Evolutionary conservation across 2,888 invertebrate species (phyloP).

Genomic region (Agapostemon virescens): DNA sequence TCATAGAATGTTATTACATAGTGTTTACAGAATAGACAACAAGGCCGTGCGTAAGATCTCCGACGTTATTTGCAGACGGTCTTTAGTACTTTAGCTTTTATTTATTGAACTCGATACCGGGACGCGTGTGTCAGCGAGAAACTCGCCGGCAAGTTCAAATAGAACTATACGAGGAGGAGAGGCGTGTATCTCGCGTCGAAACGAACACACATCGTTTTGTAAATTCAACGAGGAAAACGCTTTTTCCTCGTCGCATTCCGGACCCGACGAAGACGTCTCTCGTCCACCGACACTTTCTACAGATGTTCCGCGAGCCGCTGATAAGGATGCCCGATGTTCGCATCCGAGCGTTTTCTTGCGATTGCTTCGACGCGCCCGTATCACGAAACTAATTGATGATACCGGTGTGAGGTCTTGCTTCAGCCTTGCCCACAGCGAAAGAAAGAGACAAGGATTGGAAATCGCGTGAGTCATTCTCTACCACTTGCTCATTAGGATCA

Average conservation of each 20-base stretch:
- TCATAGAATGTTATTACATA: conserved; percentile 16
- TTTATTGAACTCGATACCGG: conserved; percentile 3
- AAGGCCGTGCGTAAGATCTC: conserved; percentile 3
- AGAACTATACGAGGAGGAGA: not conserved
- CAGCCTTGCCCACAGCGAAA: conserved; percentile 8
- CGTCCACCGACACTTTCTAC: not conserved
- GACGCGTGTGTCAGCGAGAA: not conserved
- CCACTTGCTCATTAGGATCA: not conserved
- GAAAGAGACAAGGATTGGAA: not conserved
- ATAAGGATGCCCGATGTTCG: not conserved
- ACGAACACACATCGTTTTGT: not conserved
- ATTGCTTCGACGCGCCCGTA: not conserved
- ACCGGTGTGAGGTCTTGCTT: not conserved
- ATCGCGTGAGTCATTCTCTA: not conserved
- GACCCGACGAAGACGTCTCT: not conserved
- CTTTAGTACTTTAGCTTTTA: conserved; percentile 3
- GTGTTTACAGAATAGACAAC: conserved; percentile 15
- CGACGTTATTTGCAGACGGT: not conserved
- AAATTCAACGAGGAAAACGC: not conserved
- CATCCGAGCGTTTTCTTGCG: not conserved
- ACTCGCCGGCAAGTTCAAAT: not conserved
- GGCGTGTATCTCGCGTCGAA: not conserved
- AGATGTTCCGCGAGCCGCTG: not conserved
- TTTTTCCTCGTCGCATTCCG: not conserved
- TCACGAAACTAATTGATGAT: not conserved